phyloP scores from a whole-genome alignment of 2,113 vertebrate genomes.

The Narcine bancroftii region DNA sequence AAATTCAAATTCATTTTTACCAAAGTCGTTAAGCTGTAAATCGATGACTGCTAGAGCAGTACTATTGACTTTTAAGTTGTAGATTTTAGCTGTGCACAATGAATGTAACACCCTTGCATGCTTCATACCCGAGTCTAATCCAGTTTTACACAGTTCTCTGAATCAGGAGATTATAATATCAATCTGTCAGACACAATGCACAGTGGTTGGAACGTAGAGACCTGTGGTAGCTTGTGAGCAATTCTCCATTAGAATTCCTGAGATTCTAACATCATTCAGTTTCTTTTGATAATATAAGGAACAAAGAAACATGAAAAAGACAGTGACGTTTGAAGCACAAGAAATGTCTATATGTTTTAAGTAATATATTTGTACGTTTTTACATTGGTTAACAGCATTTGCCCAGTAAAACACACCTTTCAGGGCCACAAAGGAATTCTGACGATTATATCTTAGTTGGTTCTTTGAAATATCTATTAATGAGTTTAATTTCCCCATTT shows the following conservation, averaged over 20 bases:
- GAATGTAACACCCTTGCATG: neutral
- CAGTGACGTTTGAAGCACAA: neutral
- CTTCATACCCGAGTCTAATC: neutral
- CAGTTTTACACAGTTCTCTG: neutral
- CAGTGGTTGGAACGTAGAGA: neutral
- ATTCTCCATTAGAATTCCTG: neutral
- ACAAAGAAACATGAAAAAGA: too few species aligned
- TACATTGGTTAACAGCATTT: neutral
- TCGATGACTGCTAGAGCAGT: neutral
- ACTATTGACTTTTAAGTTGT: neutral
- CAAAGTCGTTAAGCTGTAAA: too few species aligned
- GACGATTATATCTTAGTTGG: too few species aligned
- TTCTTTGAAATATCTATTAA: too few species aligned
- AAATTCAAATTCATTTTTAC: too few species aligned
- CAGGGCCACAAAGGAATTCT: neutral
- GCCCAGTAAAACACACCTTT: neutral
- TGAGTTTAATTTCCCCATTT: too few species aligned
- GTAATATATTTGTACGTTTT: neutral
- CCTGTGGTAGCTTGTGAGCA: neutral
- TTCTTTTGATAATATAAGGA: too few species aligned
- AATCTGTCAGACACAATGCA: neutral
- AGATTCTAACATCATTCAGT: neutral
- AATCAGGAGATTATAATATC: neutral
- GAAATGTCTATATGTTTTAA: neutral
- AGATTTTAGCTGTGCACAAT: neutral